Percentiles rank a stretch among this genome's conserved stretches.
Conservation (phyloP, 2,113 vertebrate genomes). For the Zapus hudsonius region DNA sequence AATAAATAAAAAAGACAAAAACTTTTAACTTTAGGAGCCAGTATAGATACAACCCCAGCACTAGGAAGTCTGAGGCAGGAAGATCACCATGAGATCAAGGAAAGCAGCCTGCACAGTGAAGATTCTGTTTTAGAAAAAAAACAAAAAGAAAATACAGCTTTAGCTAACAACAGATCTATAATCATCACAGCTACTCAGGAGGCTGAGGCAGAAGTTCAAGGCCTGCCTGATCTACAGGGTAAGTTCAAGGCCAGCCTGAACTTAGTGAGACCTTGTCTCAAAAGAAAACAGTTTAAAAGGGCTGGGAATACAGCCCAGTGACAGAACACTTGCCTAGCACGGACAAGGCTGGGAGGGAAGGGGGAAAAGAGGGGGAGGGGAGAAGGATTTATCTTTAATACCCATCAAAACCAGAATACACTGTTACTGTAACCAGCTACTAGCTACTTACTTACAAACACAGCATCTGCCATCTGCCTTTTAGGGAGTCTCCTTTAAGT, state of each 20-base stretch:
- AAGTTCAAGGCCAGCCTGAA: not conserved
- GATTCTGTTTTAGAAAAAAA: too few species aligned
- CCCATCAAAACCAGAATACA: not conserved
- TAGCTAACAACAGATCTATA: not conserved
- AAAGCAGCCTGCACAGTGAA: too few species aligned
- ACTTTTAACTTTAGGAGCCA: not conserved
- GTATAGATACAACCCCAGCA: too few species aligned
- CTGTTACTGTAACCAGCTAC: not conserved
- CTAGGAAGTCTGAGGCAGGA: too few species aligned
- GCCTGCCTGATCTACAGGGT: not conserved
- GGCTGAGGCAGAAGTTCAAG: not conserved
- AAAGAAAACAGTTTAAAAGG: conserved; percentile 13
- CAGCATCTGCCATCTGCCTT: not conserved
- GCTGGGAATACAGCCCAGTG: not conserved
- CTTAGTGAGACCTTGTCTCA: not conserved
- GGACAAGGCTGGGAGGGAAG: not conserved
- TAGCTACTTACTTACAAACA: not conserved
- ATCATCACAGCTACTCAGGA: not conserved
- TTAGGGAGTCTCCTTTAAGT: conserved; percentile 18
- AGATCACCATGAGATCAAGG: too few species aligned
- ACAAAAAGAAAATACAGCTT: not conserved
- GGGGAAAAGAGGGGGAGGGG: not conserved
- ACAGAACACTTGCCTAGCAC: not conserved
- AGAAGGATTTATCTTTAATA: not conserved
- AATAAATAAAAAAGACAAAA: not conserved